Conservation (phyloP, 2,888 invertebrate species). For the Tiliacea aurago region DNA sequence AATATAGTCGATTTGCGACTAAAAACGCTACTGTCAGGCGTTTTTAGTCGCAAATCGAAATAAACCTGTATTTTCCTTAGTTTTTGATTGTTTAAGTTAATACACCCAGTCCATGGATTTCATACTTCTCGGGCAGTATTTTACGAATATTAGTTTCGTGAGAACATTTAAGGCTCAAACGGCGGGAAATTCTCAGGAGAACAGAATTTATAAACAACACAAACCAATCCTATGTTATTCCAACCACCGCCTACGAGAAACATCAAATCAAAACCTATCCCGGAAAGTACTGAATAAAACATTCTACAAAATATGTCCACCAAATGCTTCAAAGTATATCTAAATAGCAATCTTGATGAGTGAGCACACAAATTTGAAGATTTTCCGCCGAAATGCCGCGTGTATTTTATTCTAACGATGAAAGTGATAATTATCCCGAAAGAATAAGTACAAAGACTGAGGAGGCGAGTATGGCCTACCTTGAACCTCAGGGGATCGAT, state of each 20-base stretch:
- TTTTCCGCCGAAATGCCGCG: conserved; percentile 44
- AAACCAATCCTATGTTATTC: conserved; percentile 36
- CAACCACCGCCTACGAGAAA: conserved; percentile 12
- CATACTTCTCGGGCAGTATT: background rate
- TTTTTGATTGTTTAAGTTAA: background rate
- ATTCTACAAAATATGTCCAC: conserved; percentile 28
- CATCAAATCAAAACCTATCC: conserved; percentile 32
- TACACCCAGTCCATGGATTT: background rate
- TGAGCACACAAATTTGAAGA: conserved; percentile 23
- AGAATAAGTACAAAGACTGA: conserved; percentile 48
- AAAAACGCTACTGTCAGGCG: background rate
- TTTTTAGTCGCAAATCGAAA: too few species aligned
- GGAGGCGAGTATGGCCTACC: conserved; percentile 69
- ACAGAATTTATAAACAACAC: conserved; percentile 37
- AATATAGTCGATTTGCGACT: background rate
- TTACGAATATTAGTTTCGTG: conserved; percentile 10
- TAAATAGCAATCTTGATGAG: conserved; percentile 44
- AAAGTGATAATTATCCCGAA: conserved; percentile 55
- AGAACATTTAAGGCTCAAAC: conserved; percentile 1
- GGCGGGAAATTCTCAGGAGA: conserved; percentile 3
- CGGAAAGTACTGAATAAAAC: conserved; percentile 46
- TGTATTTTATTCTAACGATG: conserved; percentile 41
- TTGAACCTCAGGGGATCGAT: conserved; percentile 77
- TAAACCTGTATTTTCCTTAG: too few species aligned
- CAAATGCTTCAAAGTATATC: conserved; percentile 32